A percentile compares a stretch with the other conserved stretches of the same genome.
These are phyloP conservation scores for Pseudobourletiella spinata DNA, from an alignment of 1,140 invertebrate genomes.

Conservation along the genomic window DNA sequence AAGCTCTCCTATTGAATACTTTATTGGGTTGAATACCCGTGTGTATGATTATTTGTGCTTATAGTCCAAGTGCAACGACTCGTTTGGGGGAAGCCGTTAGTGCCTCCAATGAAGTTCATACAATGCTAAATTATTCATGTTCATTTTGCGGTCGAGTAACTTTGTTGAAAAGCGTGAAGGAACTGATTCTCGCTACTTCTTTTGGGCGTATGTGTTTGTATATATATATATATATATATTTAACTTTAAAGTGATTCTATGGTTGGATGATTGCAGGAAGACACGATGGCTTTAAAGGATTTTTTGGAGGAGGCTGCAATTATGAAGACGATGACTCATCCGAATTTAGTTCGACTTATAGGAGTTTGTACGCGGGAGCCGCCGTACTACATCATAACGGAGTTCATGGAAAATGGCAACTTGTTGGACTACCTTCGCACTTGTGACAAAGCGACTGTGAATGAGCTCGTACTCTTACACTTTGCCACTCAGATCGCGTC, in stretches of 20 bases:
- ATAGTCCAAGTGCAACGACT: too few species aligned
- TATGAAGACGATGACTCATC: conserved; percentile 99
- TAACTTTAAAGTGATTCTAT: neutral
- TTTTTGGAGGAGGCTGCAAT: conserved; percentile 98
- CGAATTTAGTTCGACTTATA: conserved; percentile 93
- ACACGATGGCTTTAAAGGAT: conserved; percentile 98
- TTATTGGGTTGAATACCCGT: too few species aligned
- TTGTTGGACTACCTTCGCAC: conserved; percentile 89
- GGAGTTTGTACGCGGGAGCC: conserved; percentile 64
- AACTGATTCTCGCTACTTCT: too few species aligned
- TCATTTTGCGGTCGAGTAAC: too few species aligned
- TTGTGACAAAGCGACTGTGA: conserved; percentile 55
- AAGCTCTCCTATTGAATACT: too few species aligned
- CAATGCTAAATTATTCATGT: too few species aligned
- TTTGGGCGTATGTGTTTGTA: too few species aligned
- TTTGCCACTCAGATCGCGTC: conserved; percentile 98
- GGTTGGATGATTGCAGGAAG: conserved; percentile 54
- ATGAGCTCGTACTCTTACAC: conserved; percentile 68
- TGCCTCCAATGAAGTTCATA: too few species aligned
- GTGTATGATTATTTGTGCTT: too few species aligned
- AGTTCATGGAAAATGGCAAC: conserved; percentile 98
- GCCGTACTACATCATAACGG: conserved; percentile 98
- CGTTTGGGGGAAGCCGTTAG: too few species aligned
- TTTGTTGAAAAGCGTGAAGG: too few species aligned
- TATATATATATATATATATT: too few species aligned